Evolutionary conservation across 1,140 invertebrate genomes (phyloP), one percentile per base, ranked within the genome.

Genomic region (Tetraneura akinire): DNA sequence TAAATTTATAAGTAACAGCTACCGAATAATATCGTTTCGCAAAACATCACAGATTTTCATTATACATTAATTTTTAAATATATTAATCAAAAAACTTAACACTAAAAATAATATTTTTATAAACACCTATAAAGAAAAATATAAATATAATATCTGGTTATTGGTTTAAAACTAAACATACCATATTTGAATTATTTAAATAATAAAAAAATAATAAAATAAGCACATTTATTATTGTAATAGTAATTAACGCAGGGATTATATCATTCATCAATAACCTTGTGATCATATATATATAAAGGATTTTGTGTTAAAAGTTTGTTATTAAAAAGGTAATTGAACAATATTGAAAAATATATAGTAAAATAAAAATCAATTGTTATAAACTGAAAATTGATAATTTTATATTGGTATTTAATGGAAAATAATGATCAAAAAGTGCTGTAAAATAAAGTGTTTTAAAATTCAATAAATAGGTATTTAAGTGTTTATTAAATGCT

Each of bases 11-110:
- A 45, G 37, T 60, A 62, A 78, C 37, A 78, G 42, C 74, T 78
- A 78, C 74, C 23, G 37, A 78, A 78, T 78, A 62, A 62, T 78
- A 71, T 71, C 68, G 68, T 51, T 71, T 78, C 37, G 29, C 55
- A 47, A 62, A 60, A 78, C 74, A 78, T 78, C 74, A 78, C 74
- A 78, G 74, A 57, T 78, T 51, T 78, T 78, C 23, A 62, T 60
- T 60, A 51, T 70, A 78, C 26, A 29, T 62, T 78, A 78, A 60
- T 45, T n/a, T n/a, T n/a, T n/a, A n/a, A n/a, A n/a, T 62, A 78
- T 26, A 78, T 45, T 47, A 78, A 78, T 45, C 55, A 74, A 74
- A 37, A 51, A 74, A 57, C 71, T 74, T 74, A 74, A 11, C n/a
- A 57, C 51, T 71, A 71, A 29, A 51, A 47, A 51, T 18, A 26